These are phyloP conservation scores for Drosophila neutralis DNA, from an alignment of 2,888 invertebrate genomes.

Conservation along the genomic window DNA sequence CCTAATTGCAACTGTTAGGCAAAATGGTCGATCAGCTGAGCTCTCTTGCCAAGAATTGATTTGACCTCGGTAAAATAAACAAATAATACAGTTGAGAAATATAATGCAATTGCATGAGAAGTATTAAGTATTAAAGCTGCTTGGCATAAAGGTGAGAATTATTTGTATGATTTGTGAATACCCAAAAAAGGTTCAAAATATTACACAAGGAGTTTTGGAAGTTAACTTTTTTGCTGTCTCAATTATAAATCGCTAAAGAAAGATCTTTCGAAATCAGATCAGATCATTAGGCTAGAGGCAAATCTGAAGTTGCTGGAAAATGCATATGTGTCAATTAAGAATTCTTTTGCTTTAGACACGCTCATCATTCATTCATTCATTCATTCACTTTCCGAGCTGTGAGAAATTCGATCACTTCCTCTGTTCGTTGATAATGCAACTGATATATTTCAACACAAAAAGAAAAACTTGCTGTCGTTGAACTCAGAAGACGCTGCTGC, in stretches of 20 bases:
- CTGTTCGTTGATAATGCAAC: constrained; percentile 57
- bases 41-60: constrained; percentile 50
- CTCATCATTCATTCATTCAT: constrained; percentile 24
- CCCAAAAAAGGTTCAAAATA: background rate
- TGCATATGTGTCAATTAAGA: constrained; percentile 42
- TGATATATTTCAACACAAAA: constrained; percentile 45
- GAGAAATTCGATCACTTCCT: constrained; percentile 61
- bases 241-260: background rate
- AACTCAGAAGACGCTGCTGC: constrained; percentile 24
- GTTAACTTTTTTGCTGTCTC: background rate
- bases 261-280: background rate
- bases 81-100: constrained; percentile 41
- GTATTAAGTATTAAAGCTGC: background rate
- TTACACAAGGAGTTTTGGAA: background rate
- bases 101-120: background rate
- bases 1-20: constrained; percentile 50
- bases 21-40: constrained; percentile 25
- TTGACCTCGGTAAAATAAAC: constrained; percentile 52
- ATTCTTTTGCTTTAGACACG: constrained; percentile 26
- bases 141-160: constrained; percentile 2
- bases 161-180: background rate
- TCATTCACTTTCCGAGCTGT: constrained; percentile 23
- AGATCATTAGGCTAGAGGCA: background rate
- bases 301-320: constrained; percentile 8
- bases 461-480: constrained; percentile 49